Evolutionary conservation across 2,113 vertebrate genomes (phyloP), one percentile per base, ranked within the genome.

Genomic region (Corythornis madagascariensis): DNA sequence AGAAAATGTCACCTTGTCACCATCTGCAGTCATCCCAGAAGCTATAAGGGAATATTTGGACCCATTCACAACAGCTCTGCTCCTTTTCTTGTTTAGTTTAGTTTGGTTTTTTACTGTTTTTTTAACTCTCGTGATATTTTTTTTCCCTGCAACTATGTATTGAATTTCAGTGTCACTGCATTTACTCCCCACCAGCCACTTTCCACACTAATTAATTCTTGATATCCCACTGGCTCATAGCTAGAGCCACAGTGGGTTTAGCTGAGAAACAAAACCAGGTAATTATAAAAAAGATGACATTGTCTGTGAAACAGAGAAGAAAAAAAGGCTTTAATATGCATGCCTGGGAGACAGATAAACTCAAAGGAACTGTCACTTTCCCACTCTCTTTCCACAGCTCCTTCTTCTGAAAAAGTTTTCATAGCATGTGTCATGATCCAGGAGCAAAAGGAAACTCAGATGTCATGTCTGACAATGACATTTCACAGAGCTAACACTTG

Each of bases 1-100:
- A 75, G 38, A 67, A 90, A 95, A 87, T 92, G 74, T 86, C 93
- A 94, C 86, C 83, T 95, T 88, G 47, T 75, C 79, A 87, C 50
- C 63, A 71, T 72, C 87, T 91, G 60, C 64, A 88, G 71, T 73
- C 79, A 80, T 86, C 72, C 60, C 24, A 74, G 60, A 85, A 57
- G 40, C 48, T 73, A 31, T 28, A 60, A 89, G 57, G 42, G n/a
- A 80, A 7, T 14, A 50, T 83, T 76, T 67, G 26, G 48, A 80
- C 5, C 29, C 18, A 13, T 74, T 48, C 65, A 33, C 43, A 60
- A 57, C 4, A 82, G 33, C 5, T 18, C 25, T 72, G 15, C 11
- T 86, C 59, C 31, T 14, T 66, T 79, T 86, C 67, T 56, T 59
- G 80, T 16, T 43, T 26, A 15, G 25, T 52, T 13, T 52, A 25